A percentile compares a stretch with the other conserved stretches of the same genome.
Conservation (phyloP, 2,113 vertebrate genomes). For the Anoura caudifer region DNA sequence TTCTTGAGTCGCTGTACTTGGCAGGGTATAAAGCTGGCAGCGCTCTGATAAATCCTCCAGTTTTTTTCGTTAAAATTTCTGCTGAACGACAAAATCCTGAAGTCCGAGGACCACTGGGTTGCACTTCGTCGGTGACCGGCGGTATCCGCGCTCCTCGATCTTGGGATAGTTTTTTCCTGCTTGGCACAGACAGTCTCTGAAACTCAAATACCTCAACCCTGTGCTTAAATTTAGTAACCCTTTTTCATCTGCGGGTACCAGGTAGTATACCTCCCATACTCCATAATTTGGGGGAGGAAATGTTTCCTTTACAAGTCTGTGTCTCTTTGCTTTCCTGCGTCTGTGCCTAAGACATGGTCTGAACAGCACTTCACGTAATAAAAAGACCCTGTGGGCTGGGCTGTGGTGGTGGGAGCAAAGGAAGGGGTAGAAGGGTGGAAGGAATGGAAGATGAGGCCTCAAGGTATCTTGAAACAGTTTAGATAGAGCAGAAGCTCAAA, state of each 20-base stretch:
- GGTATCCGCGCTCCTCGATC: constrained; percentile 5
- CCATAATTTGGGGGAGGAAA: neutral
- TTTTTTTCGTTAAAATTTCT: constrained; percentile 36
- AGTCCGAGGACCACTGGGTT: neutral
- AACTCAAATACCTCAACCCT: constrained; percentile 35
- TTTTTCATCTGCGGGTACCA: neutral
- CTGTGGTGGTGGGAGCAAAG: neutral
- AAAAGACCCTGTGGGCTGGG: neutral
- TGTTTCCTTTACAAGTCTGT: neutral
- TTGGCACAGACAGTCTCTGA: constrained; percentile 42
- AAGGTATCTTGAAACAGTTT: neutral
- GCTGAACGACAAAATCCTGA: constrained; percentile 30
- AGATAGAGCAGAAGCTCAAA: neutral
- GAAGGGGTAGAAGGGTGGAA: neutral
- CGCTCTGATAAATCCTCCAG: neutral
- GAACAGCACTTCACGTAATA: neutral
- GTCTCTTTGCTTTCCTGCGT: neutral
- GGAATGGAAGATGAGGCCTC: neutral
- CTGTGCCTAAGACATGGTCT: neutral
- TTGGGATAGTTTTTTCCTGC: neutral
- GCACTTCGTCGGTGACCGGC: constrained; percentile 37
- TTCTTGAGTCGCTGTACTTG: neutral
- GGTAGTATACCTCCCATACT: neutral
- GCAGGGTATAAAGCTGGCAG: neutral
- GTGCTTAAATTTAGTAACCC: constrained; percentile 17